phyloP scores from a whole-genome alignment of 2,797 vertebrate species.

The Protosalanx chinensis region DNA sequence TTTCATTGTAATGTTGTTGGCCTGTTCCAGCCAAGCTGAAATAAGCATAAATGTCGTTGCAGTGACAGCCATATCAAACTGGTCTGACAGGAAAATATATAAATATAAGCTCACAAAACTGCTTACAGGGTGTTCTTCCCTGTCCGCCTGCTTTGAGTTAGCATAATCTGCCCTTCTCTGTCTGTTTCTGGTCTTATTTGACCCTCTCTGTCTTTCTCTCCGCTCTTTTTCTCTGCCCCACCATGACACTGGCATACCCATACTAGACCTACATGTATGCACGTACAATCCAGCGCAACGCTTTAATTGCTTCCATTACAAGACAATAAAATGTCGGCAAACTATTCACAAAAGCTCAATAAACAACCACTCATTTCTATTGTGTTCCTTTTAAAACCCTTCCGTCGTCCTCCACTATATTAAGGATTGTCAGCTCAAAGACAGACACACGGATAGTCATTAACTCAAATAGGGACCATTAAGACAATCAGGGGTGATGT shows the following conservation, averaged over 20 bases:
- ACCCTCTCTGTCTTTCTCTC: neutral
- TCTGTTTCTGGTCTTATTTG: constrained; percentile 26
- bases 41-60: constrained; percentile 45
- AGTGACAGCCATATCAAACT: constrained; percentile 58
- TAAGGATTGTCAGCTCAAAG: neutral
- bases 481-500: neutral
- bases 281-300: neutral
- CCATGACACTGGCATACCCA: neutral
- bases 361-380: neutral
- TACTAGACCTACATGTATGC: neutral
- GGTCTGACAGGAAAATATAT: constrained; percentile 66
- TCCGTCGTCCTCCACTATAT: neutral
- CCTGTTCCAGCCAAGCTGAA: constrained; percentile 41
- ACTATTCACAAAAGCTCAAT: neutral
- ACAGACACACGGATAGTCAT: neutral
- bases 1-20: constrained; percentile 35
- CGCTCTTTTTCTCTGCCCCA: neutral
- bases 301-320: neutral
- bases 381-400: neutral
- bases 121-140: constrained; percentile 65
- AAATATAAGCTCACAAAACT: constrained; percentile 62
- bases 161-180: constrained; percentile 61
- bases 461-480: neutral
- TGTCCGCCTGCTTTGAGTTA: constrained; percentile 63
- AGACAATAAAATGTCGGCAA: neutral